Base-by-base conservation (phyloP, 2,797 vertebrate genomes). In the Sternotherus odoratus region DNA sequence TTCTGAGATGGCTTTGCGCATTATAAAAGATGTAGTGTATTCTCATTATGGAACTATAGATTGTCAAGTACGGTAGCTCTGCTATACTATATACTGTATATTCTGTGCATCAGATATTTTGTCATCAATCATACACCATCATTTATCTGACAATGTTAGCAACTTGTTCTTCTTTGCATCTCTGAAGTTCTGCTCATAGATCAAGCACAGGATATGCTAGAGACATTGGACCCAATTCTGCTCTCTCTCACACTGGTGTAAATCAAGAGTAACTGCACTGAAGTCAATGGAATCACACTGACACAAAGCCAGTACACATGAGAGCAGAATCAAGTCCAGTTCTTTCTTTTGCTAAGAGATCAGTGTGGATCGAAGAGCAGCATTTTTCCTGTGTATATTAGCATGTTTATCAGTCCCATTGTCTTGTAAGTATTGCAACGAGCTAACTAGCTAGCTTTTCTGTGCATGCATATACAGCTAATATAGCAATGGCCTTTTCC, bases 171-270 rank as follows among this genome's bases (percentile, higher is more conserved):
- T 91, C 74, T n/a, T 17, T 36, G 2, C 30, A 21, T 43, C 36
- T 84, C 92, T 90, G 39, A 57, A 87, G 6, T 84, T 84, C 50
- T 93, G 24, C 17, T 19, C 48, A 53, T 66, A n/a, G 4, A 51
- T 84, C 74, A 86, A 84, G 85, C 3, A 1, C 78, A 36, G 56
- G 8, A 82, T 46, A 57, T 57, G 63, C 24, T 50, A 83, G 82
- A 94, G 90, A 79, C 36, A 50, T 23, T 23, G 26, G 7, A 36
- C 11, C 33, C 80, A 43, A 46, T 90, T 82, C 87, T 90, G 36
- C 77, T 92, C 12, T 81, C 17, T 30, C 6, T 60, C 33, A 79
- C 23, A 63, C 24, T 87, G 48, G 43, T 43, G 63, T 11, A 85
- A 82, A 89, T 86, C 0, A 89, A 54, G 79, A 94, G 84, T 50